These are phyloP conservation scores for Cetoscarus ocellatus DNA, from an alignment of 2,797 vertebrate species.

Conservation along the genomic window DNA sequence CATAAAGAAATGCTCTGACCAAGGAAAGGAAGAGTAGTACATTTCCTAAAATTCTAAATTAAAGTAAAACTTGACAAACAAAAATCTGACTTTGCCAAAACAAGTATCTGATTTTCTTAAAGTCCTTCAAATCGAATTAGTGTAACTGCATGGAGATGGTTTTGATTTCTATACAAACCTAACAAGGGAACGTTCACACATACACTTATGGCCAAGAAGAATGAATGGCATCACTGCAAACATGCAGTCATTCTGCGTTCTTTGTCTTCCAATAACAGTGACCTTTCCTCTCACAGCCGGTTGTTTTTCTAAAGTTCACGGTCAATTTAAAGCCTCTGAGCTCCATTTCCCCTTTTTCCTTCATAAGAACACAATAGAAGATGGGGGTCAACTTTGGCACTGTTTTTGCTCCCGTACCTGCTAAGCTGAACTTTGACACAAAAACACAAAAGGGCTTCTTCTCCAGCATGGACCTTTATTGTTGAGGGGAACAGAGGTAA, in stretches of 20 bases:
- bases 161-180: conserved; percentile 1
- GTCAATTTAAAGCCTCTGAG: conserved; percentile 63
- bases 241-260: conserved; percentile 44
- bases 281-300: conserved; percentile 55
- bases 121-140: conserved; percentile 17
- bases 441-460: conserved; percentile 10
- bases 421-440: conserved; percentile 62
- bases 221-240: conserved; percentile 39
- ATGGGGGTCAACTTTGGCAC: conserved; percentile 57
- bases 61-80: not conserved
- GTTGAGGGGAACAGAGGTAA: conserved; percentile 12
- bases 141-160: conserved; percentile 13
- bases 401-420: conserved; percentile 51
- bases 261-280: conserved; percentile 53
- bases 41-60: not conserved
- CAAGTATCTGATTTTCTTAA: conserved; percentile 3
- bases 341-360: conserved; percentile 67
- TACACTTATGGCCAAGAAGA: not conserved
- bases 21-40: not conserved
- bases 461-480: conserved; percentile 11
- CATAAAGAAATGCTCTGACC: too few relatives aligned
- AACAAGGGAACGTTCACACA: conserved; percentile 1
- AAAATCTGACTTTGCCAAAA: not conserved
- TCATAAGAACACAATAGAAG: conserved; percentile 49
- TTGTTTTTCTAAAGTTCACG: conserved; percentile 62